phyloP scores from a whole-genome alignment of 2,888 invertebrate species.

The Synanthedon andrenaeformis region DNA sequence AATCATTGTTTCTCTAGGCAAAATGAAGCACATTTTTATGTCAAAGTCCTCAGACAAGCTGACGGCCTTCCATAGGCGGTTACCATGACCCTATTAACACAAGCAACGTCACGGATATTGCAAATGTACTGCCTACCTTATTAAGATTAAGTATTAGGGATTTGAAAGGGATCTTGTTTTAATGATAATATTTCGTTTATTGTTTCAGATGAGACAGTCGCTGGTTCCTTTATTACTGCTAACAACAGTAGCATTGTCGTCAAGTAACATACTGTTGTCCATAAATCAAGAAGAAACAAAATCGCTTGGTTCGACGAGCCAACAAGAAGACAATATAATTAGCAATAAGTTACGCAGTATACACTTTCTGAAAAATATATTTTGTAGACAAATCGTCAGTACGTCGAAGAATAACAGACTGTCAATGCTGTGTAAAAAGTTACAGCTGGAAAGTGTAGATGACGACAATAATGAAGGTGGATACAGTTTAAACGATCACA shows the following conservation, averaged over 20 bases:
- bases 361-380: conserved; percentile 31
- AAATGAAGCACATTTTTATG: too few species aligned
- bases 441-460: conserved; percentile 16
- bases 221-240: conserved; percentile 43
- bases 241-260: conserved; percentile 45
- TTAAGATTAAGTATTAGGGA: too few species aligned
- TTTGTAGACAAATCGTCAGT: conserved; percentile 29
- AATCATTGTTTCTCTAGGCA: too few species aligned
- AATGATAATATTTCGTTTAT: not conserved
- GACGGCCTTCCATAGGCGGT: too few species aligned
- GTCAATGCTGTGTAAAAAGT: conserved; percentile 12
- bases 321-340: conserved; percentile 49
- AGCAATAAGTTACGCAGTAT: conserved; percentile 34
- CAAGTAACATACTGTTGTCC: conserved; percentile 38
- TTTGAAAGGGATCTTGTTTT: too few species aligned
- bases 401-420: conserved; percentile 12
- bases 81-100: too few species aligned
- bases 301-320: conserved; percentile 24
- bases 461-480: conserved; percentile 24
- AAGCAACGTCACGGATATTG: too few species aligned
- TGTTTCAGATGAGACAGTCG: conserved; percentile 51
- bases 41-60: too few species aligned
- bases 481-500: conserved; percentile 17
- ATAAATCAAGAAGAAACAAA: conserved; percentile 29
- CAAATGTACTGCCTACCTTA: too few species aligned